phyloP scores from a whole-genome alignment of 2,113 vertebrate genomes.

The Corythornis vintsioides region DNA sequence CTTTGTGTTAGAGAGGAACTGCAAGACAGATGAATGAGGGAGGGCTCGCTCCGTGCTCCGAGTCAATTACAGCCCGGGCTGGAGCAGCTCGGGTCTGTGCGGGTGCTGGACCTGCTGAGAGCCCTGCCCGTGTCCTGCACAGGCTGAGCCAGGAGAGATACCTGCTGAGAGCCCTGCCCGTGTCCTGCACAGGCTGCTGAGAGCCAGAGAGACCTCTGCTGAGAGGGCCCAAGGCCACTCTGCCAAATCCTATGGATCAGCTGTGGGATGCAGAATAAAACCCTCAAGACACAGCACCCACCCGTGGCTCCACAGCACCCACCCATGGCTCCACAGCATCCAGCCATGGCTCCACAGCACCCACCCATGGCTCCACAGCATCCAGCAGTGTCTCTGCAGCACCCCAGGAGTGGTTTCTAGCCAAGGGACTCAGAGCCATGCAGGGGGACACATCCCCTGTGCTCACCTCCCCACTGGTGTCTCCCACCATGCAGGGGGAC shows the following conservation, averaged over 20 bases:
- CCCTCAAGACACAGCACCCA: no score
- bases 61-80: neutral
- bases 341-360: neutral
- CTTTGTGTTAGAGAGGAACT: conserved; percentile 12
- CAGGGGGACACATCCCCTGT: neutral
- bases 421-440: neutral
- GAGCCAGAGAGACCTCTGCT: neutral
- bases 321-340: rapidly evolving
- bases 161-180: neutral
- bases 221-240: neutral
- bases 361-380: neutral
- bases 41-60: neutral
- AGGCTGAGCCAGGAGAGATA: neutral
- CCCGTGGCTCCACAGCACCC: neutral
- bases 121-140: neutral
- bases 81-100: neutral
- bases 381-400: rapidly evolving
- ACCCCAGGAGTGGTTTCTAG: neutral
- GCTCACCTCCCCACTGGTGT: no score
- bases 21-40: conserved; percentile 22
- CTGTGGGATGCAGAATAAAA: neutral
- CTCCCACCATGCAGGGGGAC: no score
- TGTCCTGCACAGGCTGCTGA: neutral
- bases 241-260: neutral
- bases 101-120: rapidly evolving